Conservation (phyloP, 2,797 vertebrate genomes). For the Ctenochaetus hawaiiensis region DNA sequence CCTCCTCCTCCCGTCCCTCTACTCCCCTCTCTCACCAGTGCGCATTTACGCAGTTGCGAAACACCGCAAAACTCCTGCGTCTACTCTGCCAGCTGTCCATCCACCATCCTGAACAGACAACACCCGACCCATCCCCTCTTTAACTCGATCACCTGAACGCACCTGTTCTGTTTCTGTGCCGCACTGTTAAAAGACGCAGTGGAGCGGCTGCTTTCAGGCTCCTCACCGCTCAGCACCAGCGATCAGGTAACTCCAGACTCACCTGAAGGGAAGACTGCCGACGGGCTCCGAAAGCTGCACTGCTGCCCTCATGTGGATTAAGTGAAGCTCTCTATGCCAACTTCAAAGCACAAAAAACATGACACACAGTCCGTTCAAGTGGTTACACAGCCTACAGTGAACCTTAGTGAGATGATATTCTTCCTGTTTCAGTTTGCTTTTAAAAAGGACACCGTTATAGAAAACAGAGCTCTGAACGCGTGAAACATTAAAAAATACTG, state of each 20-base stretch:
- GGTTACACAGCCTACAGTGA: no score
- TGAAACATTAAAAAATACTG: background rate
- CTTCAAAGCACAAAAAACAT: no score
- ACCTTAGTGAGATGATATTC: no score
- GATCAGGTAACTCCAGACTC: conserved; percentile 63
- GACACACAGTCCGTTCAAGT: no score
- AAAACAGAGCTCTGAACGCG: background rate
- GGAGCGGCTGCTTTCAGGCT: background rate
- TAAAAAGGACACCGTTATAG: no score
- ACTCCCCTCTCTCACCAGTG: conserved; percentile 51
- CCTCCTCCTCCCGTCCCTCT: conserved; percentile 27
- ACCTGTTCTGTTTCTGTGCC: background rate
- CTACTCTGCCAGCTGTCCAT: conserved; percentile 17
- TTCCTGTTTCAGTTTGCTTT: no score
- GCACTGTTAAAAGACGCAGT: background rate
- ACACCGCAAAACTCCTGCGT: conserved; percentile 17
- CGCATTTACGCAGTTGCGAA: conserved; percentile 54
- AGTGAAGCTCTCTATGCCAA: no score
- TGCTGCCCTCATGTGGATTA: conserved; percentile 70
- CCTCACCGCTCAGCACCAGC: background rate
- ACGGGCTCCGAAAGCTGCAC: conserved; percentile 16
- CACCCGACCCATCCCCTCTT: background rate
- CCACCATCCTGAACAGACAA: background rate
- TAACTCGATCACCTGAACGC: rapidly evolving
- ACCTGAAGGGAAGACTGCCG: conserved; percentile 54